Percentiles rank a stretch among this genome's conserved stretches.
These are phyloP conservation scores for Bucco capensis DNA, from an alignment of 2,113 vertebrate genomes.

Conservation along the genomic window DNA sequence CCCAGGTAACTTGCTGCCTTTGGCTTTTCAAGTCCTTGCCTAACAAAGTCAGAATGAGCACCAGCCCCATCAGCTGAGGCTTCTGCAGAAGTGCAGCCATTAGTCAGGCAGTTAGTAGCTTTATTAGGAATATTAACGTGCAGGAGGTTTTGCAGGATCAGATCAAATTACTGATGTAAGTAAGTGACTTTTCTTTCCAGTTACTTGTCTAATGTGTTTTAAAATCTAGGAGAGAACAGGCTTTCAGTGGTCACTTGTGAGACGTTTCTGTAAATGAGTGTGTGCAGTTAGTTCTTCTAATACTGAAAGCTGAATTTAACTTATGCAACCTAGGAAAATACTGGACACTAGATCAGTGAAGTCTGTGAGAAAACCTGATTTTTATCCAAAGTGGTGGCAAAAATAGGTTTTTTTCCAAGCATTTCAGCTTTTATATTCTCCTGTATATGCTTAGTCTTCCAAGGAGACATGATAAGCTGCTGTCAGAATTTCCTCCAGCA, in stretches of 20 bases:
- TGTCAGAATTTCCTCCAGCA: neutral
- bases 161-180: neutral
- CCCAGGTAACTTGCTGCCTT: neutral
- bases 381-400: neutral
- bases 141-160: accelerated
- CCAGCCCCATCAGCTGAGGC: neutral
- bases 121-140: neutral
- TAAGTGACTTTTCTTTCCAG: neutral
- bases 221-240: neutral
- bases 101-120: neutral
- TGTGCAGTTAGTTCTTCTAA: neutral
- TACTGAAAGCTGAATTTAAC: neutral
- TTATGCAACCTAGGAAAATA: neutral
- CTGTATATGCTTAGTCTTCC: neutral
- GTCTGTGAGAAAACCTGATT: neutral
- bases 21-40: neutral
- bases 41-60: neutral
- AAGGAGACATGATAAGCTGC: neutral
- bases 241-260: neutral
- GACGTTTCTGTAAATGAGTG: neutral
- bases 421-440: neutral
- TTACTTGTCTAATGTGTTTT: neutral
- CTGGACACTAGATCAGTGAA: neutral
- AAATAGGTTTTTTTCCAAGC: neutral
- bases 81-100: neutral